Percentiles rank a stretch among this genome's conserved stretches.
These are phyloP conservation scores for Furnarius figulus DNA, from an alignment of 2,113 vertebrate genomes.

Conservation along the genomic window DNA sequence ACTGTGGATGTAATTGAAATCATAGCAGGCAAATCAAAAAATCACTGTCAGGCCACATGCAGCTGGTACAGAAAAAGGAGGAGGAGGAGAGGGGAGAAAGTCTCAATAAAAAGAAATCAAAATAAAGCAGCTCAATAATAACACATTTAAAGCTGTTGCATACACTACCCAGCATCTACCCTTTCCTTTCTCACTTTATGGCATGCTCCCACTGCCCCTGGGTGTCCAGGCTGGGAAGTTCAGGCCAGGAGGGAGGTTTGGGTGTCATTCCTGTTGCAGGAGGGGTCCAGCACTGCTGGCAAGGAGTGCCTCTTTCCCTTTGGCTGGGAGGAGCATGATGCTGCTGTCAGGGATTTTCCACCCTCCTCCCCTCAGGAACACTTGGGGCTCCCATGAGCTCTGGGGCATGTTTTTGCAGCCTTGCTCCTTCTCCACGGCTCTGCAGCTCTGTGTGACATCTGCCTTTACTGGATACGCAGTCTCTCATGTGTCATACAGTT, in stretches of 20 bases:
- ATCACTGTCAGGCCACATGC: neutral
- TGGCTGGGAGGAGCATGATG: neutral
- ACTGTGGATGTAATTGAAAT: neutral
- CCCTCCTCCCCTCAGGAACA: fast-evolving
- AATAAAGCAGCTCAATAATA: neutral
- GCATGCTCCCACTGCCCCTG: neutral
- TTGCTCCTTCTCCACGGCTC: neutral
- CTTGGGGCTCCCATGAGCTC: neutral
- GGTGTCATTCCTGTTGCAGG: fast-evolving
- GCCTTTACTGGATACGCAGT: neutral
- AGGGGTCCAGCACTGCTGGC: neutral
- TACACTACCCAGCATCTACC: fast-evolving
- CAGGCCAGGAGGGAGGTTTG: neutral
- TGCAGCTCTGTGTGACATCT: neutral
- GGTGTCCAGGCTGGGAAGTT: fast-evolving
- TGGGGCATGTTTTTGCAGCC: neutral
- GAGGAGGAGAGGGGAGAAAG: neutral
- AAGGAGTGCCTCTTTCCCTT: neutral
- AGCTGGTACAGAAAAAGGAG: neutral
- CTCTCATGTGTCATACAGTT: neutral
- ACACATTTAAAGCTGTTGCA: neutral
- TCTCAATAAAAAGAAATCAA: neutral
- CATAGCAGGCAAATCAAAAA: neutral
- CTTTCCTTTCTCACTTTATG: fast-evolving
- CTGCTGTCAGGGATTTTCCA: neutral